Evolutionary conservation across 2,888 invertebrate species (phyloP), one percentile per base, ranked within the genome.

Genomic region (Abrostola triplasia): DNA sequence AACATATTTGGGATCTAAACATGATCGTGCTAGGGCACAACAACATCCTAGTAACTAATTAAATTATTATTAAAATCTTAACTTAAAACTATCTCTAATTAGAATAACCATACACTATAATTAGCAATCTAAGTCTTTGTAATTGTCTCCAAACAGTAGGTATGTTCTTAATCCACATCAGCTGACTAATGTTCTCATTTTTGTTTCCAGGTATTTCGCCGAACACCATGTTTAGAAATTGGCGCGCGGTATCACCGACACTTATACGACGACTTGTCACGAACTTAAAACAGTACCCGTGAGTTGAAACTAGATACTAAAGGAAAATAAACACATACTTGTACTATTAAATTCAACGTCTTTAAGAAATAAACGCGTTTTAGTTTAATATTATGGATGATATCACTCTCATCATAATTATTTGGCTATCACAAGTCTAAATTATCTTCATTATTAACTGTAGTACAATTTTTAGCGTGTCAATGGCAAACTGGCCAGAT

Each of bases 121-220:
- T 24, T 24, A 24, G 4, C 24, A 24, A 24, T 2, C 24, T 24
- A 24, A 24, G 24, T 24, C 24, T 24, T 4, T 24, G 4, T 24
- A 24, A n/a, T n/a, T n/a, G n/a, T n/a, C 4, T 24, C 24, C 24
- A 24, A 24, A 24, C 24, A 24, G n/a, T n/a, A 24, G 4, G 1
- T 24, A 24, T 24, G 1, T 24, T 24, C 24, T 24, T 24, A 24
- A 24, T 24, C 24, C 24, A 24, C 24, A 24, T 24, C 24, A 24
- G 24, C 24, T 24, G 24, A 24, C 54, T 73, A 73, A 76, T 75
- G 73, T 73, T 74, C 76, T 77, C 66, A 77, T 73, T 87, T 85
- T 85, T 82, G 49, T 80, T 91, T 89, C 82, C 91, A 92, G 92
- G 92, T 92, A 92, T 79, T 80, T 81, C 73, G 80, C 73, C 60